Evolutionary conservation across 2,888 invertebrate genomes (phyloP).

Genomic region (Troides oblongomaculatus): DNA sequence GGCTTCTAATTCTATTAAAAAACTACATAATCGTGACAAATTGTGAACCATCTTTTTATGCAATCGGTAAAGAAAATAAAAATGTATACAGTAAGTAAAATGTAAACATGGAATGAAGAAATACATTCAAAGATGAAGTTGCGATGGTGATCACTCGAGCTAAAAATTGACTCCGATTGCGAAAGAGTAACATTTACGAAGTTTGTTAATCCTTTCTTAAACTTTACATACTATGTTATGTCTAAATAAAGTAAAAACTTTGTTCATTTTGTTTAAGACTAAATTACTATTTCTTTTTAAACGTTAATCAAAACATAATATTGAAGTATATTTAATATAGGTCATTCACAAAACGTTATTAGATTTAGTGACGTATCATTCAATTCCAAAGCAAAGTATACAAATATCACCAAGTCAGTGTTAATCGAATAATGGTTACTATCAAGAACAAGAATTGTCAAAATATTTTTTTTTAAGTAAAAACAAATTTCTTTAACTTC

Average conservation of each 20-base stretch:
- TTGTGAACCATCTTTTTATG: no score
- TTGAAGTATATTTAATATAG: background rate
- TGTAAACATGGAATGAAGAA: background rate
- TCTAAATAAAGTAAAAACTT: background rate
- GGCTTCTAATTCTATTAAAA: no score
- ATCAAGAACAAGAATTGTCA: background rate
- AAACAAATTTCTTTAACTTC: background rate
- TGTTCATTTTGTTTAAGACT: background rate
- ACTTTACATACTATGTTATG: background rate
- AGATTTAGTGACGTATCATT: background rate
- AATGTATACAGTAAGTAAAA: background rate
- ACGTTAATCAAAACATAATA: background rate
- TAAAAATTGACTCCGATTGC: constrained; percentile 62
- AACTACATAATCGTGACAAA: no score
- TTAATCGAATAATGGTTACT: background rate
- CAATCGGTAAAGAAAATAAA: background rate
- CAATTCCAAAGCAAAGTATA: background rate
- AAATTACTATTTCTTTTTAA: no score
- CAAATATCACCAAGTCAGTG: background rate
- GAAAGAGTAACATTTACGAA: constrained; percentile 3
- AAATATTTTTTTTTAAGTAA: background rate
- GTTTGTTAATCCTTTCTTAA: background rate
- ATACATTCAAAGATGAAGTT: background rate
- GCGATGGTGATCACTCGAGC: constrained; percentile 46
- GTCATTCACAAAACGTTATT: background rate